Evolutionary conservation across 2,113 vertebrate genomes (phyloP), one percentile per base, ranked within the genome.

Genomic region (Nanorana parkeri): DNA sequence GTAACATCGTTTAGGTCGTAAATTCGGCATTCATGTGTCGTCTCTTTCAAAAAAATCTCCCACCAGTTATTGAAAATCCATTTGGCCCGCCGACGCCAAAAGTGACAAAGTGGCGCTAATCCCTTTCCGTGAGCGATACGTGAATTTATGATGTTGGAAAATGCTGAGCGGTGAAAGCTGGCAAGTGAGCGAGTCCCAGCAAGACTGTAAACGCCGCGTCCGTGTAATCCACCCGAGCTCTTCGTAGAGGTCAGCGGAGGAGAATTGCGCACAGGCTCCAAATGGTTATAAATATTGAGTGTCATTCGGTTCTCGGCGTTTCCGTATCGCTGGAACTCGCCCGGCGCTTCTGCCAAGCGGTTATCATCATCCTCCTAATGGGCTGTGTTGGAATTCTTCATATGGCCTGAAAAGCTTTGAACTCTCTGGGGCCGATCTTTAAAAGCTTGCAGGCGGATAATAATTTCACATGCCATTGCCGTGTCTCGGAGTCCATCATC

Each of bases 351-450:
- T 11, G 68, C 20, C 47, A 17, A 19, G 2, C 51, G 8, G 10
- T 71, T 28, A 54, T 55, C 47, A 54, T 55, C 47, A 2, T 52
- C 15, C 41, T 52, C 68, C 26, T 52, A 52, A 23, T 47, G 66
- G 3, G 47, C n/a, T 17, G 4, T 29, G 55, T 28, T 3, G 19
- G 26, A 29, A 73, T 56, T 73, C 24, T 58, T 26, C 13, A 23
- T 69, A 55, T 71, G 26, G 71, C 54, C 26, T 56, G 28, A 73
- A 58, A 58, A 73, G 71, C 71, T 73, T 58, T 29, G 52, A 73
- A 32, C 54, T 73, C 71, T 17, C 24, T 19, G 7, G 24, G n/a
- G 71, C 55, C 26, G 7, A 20, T 28, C 51, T 55, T 23, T 29
- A 20, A 72, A 55, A 55, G 41, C 68, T 68, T 0, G 17, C 41